Evolutionary conservation across 2,888 invertebrate species (phyloP), one percentile per base, ranked within the genome.

Genomic region (Papilio protenor): DNA sequence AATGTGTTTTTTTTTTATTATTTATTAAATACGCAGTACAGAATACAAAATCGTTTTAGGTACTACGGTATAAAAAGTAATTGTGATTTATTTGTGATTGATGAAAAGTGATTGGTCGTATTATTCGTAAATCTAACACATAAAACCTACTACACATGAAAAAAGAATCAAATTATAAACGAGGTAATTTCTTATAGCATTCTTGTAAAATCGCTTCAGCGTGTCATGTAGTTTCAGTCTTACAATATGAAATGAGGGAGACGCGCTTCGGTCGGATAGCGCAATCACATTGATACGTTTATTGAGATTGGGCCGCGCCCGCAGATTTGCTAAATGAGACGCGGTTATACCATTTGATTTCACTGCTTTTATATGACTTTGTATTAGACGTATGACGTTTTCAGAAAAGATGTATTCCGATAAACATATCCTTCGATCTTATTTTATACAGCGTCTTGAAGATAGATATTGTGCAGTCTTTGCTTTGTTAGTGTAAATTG

Each of bases 231-330:
- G 69, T 79, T 18, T 3, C 76, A 72, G 55, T 16, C 2, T 70
- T 64, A 64, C 23, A 78, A 79, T 80, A 79, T 80, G 79, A 83
- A 83, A 84, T 83, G 82, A 84, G 81, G 81, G 80, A 80, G 80
- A 77, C 80, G 80, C 81, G 84, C 82, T 83, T 84, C 84, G 83
- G 80, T 83, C 83, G 85, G 86, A 86, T 85, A 83, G 83, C 84
- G 87, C 86, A 87, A 88, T 88, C 87, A 85, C 85, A 86, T 86
- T 86, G 87, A 88, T 89, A 86, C 87, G 85, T 87, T 87, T 87
- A 88, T 87, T 82, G 87, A 84, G 86, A 87, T 85, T 85, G 85
- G 86, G 83, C 83, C 83, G 81, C 83, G 80, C 83, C 81, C 80
- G 82, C 83, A 84, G 82, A 84, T 85, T 83, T 81, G 80, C 82